phyloP scores from a whole-genome alignment of 2,888 invertebrate species.

The Thecocarcelia acutangulata region DNA sequence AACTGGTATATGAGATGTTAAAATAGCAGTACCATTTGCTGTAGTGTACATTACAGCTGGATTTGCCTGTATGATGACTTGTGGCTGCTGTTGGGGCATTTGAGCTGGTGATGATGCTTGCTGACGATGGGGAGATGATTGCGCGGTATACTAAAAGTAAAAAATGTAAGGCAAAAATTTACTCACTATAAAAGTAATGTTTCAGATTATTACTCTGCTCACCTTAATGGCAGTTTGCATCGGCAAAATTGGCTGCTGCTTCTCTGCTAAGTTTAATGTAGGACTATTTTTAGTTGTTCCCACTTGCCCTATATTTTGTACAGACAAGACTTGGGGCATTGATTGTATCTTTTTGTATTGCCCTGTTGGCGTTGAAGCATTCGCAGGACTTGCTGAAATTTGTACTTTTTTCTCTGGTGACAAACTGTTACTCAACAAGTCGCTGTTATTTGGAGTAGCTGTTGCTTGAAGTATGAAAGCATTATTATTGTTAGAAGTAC shows the following conservation, averaged over 20 bases:
- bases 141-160: constrained; percentile 60
- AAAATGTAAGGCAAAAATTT: not conserved
- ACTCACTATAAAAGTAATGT: not conserved
- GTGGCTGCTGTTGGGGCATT: constrained; percentile 74
- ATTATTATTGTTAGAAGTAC: constrained; percentile 57
- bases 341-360: constrained; percentile 75
- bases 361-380: constrained; percentile 18
- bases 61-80: constrained; percentile 86
- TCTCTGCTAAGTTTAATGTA: constrained; percentile 17
- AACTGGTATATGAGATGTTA: constrained; percentile 87
- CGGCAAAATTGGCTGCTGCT: constrained; percentile 39
- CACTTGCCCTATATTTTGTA: constrained; percentile 73
- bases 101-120: constrained; percentile 53
- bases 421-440: constrained; percentile 18
- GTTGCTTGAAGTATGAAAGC: constrained; percentile 75
- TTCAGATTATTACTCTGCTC: not conserved
- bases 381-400: constrained; percentile 50
- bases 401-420: constrained; percentile 68
- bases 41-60: constrained; percentile 83
- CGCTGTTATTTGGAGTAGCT: constrained; percentile 28
- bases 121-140: constrained; percentile 39
- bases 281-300: constrained; percentile 54
- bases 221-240: constrained; percentile 46
- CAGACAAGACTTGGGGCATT: constrained; percentile 75
- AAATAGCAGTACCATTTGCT: constrained; percentile 85